Base-by-base conservation (phyloP, 2,888 invertebrate genomes). In the Dicranocentrus wangi region DNA sequence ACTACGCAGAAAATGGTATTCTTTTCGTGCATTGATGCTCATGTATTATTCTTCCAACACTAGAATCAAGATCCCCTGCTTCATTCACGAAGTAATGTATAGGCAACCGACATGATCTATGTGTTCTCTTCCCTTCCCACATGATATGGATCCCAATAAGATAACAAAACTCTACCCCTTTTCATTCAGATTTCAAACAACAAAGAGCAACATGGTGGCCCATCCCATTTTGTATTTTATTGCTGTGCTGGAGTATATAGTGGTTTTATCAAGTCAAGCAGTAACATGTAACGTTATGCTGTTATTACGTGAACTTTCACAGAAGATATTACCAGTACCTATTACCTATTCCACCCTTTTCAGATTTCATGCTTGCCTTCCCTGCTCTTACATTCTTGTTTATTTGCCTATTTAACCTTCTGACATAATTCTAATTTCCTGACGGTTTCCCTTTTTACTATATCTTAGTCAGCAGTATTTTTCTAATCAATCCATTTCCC, bases 401-500 rank as follows among this genome's bases (percentile, higher is more conserved):
- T 75, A 75, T 63, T 66, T 28, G 66, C 21, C 53, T 66, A 66
- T 65, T 75, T 75, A 66, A 51, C 65, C 66, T 21, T 75, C 75
- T 75, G 75, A 75, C 75, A 75, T 75, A 75, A 75, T 75, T 75
- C 55, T 75, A 75, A 75, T 75, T 75, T 75, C 75, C 66, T 66
- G 75, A 43, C 43, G 61, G 72, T 42, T 43, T 51, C 17, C 27
- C 43, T n/a, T 39, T 72, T 47, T 63, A 42, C 47, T 47, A 60
- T 60, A 60, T 60, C 60, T 27, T 28, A 60, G 60, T 28, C 25
- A 60, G 15, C 55, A 55, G n/a, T 15, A 47, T 25, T 32, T 71
- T 43, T 71, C 42, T 71, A 58, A 71, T 72, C 72, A 72, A 61
- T 61, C 39, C 47, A 25, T 55, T 55, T 15, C 55, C 55, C 8